phyloP scores from a whole-genome alignment of 2,888 invertebrate genomes.

The Leistus spinibarbis region DNA sequence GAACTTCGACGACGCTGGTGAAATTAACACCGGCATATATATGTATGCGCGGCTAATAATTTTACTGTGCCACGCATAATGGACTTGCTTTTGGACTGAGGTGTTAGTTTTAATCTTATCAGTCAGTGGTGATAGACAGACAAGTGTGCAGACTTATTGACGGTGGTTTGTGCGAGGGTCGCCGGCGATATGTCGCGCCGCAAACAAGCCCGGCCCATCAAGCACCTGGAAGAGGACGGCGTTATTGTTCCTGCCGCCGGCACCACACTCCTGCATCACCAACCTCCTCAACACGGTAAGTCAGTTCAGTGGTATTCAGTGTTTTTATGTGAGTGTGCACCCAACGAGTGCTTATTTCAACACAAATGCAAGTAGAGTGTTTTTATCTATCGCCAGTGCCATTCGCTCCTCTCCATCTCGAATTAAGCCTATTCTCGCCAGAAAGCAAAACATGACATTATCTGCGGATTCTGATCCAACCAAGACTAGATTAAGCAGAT shows the following conservation, averaged over 20 bases:
- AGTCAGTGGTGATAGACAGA: neutral
- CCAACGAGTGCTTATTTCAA: neutral
- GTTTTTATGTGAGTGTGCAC: neutral
- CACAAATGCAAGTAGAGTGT: too few relatives aligned
- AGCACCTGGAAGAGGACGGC: slow-evolving; percentile 60
- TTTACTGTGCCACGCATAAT: neutral
- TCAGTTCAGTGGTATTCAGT: slow-evolving; percentile 30
- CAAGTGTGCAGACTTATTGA: neutral
- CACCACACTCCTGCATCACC: slow-evolving; percentile 44
- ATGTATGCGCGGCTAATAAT: neutral
- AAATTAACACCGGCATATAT: too few relatives aligned
- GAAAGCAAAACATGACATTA: too few relatives aligned
- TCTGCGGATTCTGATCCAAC: too few relatives aligned
- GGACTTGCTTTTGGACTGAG: neutral
- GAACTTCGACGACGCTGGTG: too few relatives aligned
- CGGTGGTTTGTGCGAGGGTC: slow-evolving; percentile 42
- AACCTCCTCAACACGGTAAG: slow-evolving; percentile 49
- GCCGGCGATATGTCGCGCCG: slow-evolving; percentile 59
- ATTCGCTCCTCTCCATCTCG: too few relatives aligned
- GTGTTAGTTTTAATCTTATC: neutral
- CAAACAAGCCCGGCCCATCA: slow-evolving; percentile 62
- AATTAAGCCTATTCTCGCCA: too few relatives aligned
- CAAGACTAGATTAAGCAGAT: too few relatives aligned
- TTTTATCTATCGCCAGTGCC: too few relatives aligned
- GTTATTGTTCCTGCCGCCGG: slow-evolving; percentile 47